A percentile compares a stretch with the other conserved stretches of the same genome.
Evolutionary conservation across 1,140 invertebrate species (phyloP).

Genomic region (Phortica variegata): DNA sequence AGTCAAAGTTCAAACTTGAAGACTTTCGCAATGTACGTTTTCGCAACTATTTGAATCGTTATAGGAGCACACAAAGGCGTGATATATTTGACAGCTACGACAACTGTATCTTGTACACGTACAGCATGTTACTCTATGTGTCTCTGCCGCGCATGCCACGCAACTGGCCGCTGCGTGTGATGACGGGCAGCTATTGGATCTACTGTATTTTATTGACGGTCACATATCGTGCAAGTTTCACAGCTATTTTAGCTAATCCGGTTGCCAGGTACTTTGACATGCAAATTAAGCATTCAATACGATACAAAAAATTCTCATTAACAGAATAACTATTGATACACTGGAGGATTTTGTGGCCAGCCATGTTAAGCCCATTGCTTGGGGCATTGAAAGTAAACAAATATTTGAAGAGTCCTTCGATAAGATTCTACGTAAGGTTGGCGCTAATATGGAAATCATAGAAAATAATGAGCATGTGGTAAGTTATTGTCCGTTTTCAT

Average conservation of each 20-base stretch:
- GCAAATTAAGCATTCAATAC: slow-evolving; percentile 9
- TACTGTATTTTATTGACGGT: slow-evolving; percentile 77
- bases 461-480: slow-evolving; percentile 63
- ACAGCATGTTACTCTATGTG: slow-evolving; percentile 75
- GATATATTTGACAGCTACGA: slow-evolving; percentile 69
- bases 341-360: slow-evolving; percentile 67
- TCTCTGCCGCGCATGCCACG: slow-evolving; percentile 72
- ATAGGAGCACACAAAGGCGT: slow-evolving; percentile 1
- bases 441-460: slow-evolving; percentile 65
- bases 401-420: slow-evolving; percentile 72
- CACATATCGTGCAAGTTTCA: slow-evolving; percentile 78
- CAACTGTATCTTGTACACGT: slow-evolving; percentile 76
- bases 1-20: too few species aligned
- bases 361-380: slow-evolving; percentile 66
- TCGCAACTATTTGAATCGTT: slow-evolving; percentile 26
- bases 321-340: slow-evolving; percentile 74
- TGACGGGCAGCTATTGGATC: slow-evolving; percentile 84
- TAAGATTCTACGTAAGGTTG: slow-evolving; percentile 65
- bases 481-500: slow-evolving; percentile 6
- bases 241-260: slow-evolving; percentile 76
- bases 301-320: background rate
- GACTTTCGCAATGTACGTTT: slow-evolving; percentile 26
- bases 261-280: slow-evolving; percentile 61
- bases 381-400: slow-evolving; percentile 67
- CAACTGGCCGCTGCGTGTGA: slow-evolving; percentile 73